Percentiles rank a stretch among this genome's conserved stretches.
phyloP scores from a whole-genome alignment of 1,140 invertebrate species.

The Probaryconus sp. region DNA sequence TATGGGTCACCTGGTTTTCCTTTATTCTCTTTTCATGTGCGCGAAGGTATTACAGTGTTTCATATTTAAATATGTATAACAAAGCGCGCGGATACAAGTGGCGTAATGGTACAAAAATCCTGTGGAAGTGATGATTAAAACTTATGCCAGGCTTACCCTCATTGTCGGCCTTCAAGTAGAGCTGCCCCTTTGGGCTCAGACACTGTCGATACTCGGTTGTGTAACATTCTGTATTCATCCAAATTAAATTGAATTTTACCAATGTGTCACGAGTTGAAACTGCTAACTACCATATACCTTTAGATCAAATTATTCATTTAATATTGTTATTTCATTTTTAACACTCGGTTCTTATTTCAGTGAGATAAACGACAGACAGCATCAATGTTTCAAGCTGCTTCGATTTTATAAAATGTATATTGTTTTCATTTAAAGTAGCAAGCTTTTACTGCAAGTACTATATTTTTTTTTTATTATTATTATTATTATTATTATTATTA shows the following conservation, averaged over 20 bases:
- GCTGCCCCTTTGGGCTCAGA: conserved; percentile 86
- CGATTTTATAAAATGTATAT: conserved; percentile 4
- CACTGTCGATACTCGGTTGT: conserved; percentile 81
- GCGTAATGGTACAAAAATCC: conserved; percentile 68
- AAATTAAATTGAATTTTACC: conserved; percentile 73
- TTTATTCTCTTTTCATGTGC: conserved; percentile 28
- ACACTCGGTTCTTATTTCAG: conserved; percentile 2
- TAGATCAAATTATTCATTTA: conserved; percentile 47
- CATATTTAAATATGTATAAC: conserved; percentile 41
- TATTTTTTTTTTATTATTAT: too few relatives aligned
- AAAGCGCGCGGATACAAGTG: conserved; percentile 58
- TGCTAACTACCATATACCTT: conserved; percentile 47
- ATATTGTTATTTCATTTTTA: conserved; percentile 4
- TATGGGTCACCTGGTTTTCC: conserved; percentile 38
- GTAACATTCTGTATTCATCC: conserved; percentile 80
- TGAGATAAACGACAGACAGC: conserved; percentile 7
- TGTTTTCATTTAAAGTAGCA: too few relatives aligned
- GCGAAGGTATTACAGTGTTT: conserved; percentile 29
- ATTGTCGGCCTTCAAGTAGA: conserved; percentile 88
- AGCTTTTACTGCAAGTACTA: too few relatives aligned
- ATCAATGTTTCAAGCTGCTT: conserved; percentile 7
- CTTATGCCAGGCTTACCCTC: conserved; percentile 84
- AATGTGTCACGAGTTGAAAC: conserved; percentile 42
- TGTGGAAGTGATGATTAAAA: conserved; percentile 76
- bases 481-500: too few relatives aligned